Evolutionary conservation across 2,797 vertebrate species (phyloP), one percentile per base, ranked within the genome.

Genomic region (Cynopterus sphinx): DNA sequence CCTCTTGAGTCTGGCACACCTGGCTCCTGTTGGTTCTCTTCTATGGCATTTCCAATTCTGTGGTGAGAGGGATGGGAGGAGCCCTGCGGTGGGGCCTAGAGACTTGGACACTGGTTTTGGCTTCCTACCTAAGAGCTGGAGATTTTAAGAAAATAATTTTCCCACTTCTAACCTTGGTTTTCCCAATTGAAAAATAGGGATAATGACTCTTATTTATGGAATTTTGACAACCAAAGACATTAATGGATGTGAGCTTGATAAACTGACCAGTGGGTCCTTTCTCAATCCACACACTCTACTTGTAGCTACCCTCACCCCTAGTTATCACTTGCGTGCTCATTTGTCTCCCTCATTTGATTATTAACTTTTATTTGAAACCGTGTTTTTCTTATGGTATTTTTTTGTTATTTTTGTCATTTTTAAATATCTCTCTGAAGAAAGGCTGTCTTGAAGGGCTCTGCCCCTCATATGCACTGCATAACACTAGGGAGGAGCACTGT

Each of bases 161-260:
- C 41, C 36, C 86, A 88, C 51, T 91, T 73, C 68, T 55, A 95
- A 59, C 28, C 11, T 70, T 51, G 46, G 3, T 39, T 75, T 91
- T 70, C 33, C 53, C 12, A 6, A 41, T 95, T 82, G 51, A 8
- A 43, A 93, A 90, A 59, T 67, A 86, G 70, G 28, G 24, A 82
- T 57, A 77, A 77, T 86, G 26, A 63, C 16, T 31, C 39, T 95
- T 55, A 59, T 77, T 89, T 41, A n/a, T 36, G 26, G 49, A 74
- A 22, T 11, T 36, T 26, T 28, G 21, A 77, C 85, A 95, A 67
- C 46, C 57, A 68, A 78, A 92, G 70, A 33, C 4, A 9, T 31
- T 19, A 46, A 31, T 61, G 39, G 26, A 46, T 53, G 21, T 59
- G 39, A 73, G 24, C 28, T 12, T 70, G 31, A 49, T 24, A 39